Evolutionary conservation across 1,140 invertebrate genomes (phyloP).

Genomic region (Drosophila busckii): DNA sequence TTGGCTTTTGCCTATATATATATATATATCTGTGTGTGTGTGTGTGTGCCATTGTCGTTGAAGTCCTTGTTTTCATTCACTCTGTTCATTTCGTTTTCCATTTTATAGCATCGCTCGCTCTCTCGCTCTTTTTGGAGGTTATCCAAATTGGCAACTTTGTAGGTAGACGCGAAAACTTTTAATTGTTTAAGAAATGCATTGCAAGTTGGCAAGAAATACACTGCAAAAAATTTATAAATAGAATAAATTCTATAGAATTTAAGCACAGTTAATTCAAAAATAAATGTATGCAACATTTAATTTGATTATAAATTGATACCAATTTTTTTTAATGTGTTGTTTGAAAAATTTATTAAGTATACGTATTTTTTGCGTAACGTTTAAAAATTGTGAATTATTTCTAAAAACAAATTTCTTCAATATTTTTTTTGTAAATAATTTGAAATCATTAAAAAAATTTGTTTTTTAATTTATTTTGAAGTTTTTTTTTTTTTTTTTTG

Average conservation of each 20-base stretch:
- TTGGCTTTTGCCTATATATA: conserved; percentile 43
- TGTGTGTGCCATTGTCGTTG: conserved; percentile 46
- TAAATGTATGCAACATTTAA: too few species aligned
- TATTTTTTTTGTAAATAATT: too few species aligned
- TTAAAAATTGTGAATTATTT: too few species aligned
- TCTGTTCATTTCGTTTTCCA: conserved; percentile 9
- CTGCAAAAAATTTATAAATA: conserved; percentile 4
- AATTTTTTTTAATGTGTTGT: too few species aligned
- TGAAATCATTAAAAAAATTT: too few species aligned
- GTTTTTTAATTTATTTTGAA: too few species aligned
- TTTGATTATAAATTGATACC: too few species aligned
- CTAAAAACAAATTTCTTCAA: too few species aligned
- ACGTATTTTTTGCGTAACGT: too few species aligned
- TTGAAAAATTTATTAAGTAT: too few species aligned
- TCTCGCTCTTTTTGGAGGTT: conserved; percentile 67
- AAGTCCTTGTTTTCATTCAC: conserved; percentile 19
- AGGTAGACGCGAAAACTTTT: conserved; percentile 63
- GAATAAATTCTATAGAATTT: background rate
- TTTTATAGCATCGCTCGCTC: conserved; percentile 29
- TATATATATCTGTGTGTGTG: conserved; percentile 2
- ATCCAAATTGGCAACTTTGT: conserved; percentile 75
- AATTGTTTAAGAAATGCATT: conserved; percentile 68
- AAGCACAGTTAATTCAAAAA: background rate
- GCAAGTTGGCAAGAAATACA: conserved; percentile 27
- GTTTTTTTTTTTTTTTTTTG: too few species aligned